phyloP scores from a whole-genome alignment of 2,797 vertebrate species.

The Buceros bicornis region DNA sequence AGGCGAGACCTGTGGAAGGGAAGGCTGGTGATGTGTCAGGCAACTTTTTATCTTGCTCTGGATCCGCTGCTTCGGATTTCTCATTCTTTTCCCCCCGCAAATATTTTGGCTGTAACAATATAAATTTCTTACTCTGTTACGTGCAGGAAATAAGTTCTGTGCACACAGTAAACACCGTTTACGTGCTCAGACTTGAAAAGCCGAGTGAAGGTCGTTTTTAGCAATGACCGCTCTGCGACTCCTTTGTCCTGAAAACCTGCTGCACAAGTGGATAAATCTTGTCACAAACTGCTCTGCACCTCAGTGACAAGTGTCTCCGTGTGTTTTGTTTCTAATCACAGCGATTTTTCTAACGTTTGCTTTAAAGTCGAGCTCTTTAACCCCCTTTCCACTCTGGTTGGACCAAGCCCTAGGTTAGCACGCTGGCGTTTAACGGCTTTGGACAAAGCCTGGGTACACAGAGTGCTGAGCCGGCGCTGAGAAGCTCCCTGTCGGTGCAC shows the following conservation, averaged over 20 bases:
- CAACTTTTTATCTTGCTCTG: neutral
- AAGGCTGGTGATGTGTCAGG: neutral
- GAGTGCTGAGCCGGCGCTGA: accelerated
- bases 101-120: neutral
- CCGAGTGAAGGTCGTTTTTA: neutral
- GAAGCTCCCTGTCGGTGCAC: accelerated
- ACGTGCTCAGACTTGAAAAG: neutral
- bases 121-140: neutral
- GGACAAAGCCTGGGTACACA: neutral
- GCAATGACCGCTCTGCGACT: neutral
- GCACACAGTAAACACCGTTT: neutral
- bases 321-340: neutral
- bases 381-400: neutral
- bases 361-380: neutral
- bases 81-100: neutral
- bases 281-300: neutral
- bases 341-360: neutral
- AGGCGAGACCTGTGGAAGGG: neutral
- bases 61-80: neutral
- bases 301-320: accelerated
- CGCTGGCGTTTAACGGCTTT: too few species aligned
- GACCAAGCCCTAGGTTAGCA: neutral
- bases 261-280: neutral
- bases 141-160: neutral
- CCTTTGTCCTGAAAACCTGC: neutral